Percentiles rank a stretch among this genome's conserved stretches.
Conservation (phyloP, 2,888 invertebrate species). For the Anthophora plumipes region DNA sequence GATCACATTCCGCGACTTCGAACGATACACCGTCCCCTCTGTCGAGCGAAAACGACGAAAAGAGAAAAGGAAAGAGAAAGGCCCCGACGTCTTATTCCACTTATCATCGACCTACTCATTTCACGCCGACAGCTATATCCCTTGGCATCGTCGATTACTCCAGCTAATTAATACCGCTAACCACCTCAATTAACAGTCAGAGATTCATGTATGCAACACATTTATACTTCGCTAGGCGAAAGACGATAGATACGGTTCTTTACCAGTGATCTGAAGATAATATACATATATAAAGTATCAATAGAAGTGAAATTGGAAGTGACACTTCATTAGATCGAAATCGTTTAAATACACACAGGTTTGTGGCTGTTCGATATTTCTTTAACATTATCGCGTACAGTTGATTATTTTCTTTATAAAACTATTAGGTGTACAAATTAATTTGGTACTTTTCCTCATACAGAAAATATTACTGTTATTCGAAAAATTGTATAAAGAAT, state of each 20-base stretch:
- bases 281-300: too few relatives aligned
- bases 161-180: slow-evolving; percentile 48
- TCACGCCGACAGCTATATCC: slow-evolving; percentile 45
- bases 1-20: slow-evolving; percentile 49
- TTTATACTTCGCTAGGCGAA: background rate
- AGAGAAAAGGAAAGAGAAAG: slow-evolving; percentile 20
- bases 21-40: slow-evolving; percentile 29
- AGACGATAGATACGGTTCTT: background rate
- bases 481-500: too few relatives aligned
- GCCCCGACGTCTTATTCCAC: slow-evolving; percentile 36
- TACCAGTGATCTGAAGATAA: background rate
- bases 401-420: too few relatives aligned
- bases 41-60: slow-evolving; percentile 7
- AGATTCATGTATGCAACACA: slow-evolving; percentile 23
- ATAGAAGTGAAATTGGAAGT: too few relatives aligned
- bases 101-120: slow-evolving; percentile 55
- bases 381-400: too few relatives aligned
- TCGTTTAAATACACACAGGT: too few relatives aligned
- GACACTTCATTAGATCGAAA: too few relatives aligned
- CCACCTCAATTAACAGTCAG: slow-evolving; percentile 29
- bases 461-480: too few relatives aligned
- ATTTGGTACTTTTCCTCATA: too few relatives aligned
- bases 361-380: too few relatives aligned
- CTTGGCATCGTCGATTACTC: slow-evolving; percentile 54
- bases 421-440: too few relatives aligned